Percentiles rank a stretch among this genome's conserved stretches.
Evolutionary conservation across 1,140 invertebrate species (phyloP).

Genomic region (Lutraria rhynchaena): DNA sequence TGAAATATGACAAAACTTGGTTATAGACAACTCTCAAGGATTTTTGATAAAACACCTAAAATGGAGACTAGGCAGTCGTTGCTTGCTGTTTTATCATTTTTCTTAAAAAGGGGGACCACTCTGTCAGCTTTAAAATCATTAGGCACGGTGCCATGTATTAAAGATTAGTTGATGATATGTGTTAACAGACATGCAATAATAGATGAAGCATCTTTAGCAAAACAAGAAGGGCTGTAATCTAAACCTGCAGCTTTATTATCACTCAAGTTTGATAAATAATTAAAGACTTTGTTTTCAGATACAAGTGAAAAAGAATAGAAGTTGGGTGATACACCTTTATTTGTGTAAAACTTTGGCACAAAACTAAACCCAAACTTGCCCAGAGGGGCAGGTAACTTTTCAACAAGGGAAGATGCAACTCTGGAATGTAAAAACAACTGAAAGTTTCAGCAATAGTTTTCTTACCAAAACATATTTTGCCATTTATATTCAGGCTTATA

Average conservation of each 20-base stretch:
- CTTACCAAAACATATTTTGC: no score
- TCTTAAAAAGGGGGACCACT: no score
- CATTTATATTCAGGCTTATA: no score
- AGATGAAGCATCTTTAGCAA: slow-evolving; percentile 3
- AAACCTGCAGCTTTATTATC: slow-evolving; percentile 34
- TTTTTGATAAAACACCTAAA: slow-evolving; percentile 37
- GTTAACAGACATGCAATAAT: slow-evolving; percentile 5
- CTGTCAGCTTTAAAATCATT: slow-evolving; percentile 33
- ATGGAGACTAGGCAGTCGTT: slow-evolving; percentile 43
- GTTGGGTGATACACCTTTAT: slow-evolving; percentile 13
- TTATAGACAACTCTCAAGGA: slow-evolving; percentile 32
- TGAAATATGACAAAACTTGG: slow-evolving; percentile 22
- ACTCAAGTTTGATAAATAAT: slow-evolving; percentile 7
- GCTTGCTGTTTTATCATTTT: no score
- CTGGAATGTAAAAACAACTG: no score
- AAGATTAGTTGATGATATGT: no score
- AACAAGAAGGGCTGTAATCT: slow-evolving; percentile 27
- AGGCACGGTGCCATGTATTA: slow-evolving; percentile 22
- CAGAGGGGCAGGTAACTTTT: slow-evolving; percentile 5
- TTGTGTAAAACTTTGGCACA: slow-evolving; percentile 11
- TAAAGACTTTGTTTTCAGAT: slow-evolving; percentile 1
- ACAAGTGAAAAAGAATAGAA: slow-evolving; percentile 25
- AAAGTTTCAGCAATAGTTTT: no score
- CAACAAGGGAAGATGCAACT: slow-evolving; percentile 3
- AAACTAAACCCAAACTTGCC: slow-evolving; percentile 17